phyloP scores from a whole-genome alignment of 2,888 invertebrate genomes.

The Sminthurides aquaticus region DNA sequence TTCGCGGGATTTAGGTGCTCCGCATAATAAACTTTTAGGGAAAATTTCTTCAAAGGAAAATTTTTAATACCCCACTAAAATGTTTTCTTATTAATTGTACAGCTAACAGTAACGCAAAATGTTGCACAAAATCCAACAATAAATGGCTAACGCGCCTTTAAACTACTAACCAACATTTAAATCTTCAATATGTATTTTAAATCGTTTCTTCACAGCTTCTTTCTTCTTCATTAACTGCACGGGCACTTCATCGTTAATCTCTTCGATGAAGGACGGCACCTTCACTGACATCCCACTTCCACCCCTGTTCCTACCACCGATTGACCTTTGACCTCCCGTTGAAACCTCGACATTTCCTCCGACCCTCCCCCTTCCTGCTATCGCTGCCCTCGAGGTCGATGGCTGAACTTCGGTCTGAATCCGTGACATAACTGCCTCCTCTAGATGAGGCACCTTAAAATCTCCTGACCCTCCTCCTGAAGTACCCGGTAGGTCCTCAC shows the following conservation, averaged over 20 bases:
- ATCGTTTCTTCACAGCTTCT: constrained; percentile 19
- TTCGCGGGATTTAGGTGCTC: too few relatives aligned
- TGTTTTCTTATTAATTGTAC: too few relatives aligned
- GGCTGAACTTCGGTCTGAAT: not conserved
- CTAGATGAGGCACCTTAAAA: not conserved
- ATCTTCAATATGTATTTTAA: constrained; percentile 24
- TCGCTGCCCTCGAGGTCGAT: not conserved
- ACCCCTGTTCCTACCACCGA: too few relatives aligned
- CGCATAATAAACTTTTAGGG: too few relatives aligned
- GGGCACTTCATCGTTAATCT: too few relatives aligned
- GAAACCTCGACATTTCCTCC: not conserved
- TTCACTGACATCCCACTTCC: not conserved
- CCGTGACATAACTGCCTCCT: not conserved
- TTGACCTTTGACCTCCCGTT: not conserved
- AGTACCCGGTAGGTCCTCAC: not conserved
- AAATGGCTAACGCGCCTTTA: too few relatives aligned
- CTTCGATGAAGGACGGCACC: not conserved
- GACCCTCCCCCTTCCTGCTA: not conserved
- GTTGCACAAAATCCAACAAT: too few relatives aligned
- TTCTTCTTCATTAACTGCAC: too few relatives aligned
- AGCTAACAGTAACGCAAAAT: too few relatives aligned
- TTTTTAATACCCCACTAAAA: too few relatives aligned
- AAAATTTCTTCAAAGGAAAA: too few relatives aligned
- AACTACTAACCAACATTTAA: constrained; percentile 13
- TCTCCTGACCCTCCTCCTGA: not conserved